phyloP scores from a whole-genome alignment of 1,140 invertebrate genomes.

The Drosophila setifemur region DNA sequence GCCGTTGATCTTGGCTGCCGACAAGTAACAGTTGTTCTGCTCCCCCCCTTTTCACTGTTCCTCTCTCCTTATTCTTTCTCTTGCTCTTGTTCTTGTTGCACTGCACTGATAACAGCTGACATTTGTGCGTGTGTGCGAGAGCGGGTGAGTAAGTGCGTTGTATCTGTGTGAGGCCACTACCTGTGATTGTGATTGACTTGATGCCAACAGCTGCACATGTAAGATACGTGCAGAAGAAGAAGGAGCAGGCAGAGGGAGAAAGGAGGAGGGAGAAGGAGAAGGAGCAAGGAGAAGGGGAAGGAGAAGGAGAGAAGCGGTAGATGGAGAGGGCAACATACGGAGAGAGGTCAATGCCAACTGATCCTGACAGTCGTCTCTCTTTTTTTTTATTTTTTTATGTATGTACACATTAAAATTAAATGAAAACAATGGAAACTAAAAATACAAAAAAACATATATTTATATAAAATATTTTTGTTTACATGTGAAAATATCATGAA shows the following conservation, averaged over 20 bases:
- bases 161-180: conserved; percentile 32
- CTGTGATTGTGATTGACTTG: conserved; percentile 54
- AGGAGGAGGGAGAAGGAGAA: background rate
- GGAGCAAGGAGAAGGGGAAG: background rate
- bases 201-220: conserved; percentile 61
- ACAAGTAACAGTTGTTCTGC: conserved; percentile 38
- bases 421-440: background rate
- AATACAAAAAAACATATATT: too few relatives aligned
- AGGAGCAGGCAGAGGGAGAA: background rate
- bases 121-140: background rate
- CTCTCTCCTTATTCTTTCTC: conserved; percentile 1
- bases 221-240: background rate
- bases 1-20: conserved; percentile 15
- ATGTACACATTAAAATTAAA: background rate
- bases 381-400: background rate
- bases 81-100: too few relatives aligned
- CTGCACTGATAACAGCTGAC: conserved; percentile 42
- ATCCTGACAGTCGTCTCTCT: background rate
- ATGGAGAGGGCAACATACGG: conserved; percentile 6
- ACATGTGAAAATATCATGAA: too few relatives aligned
- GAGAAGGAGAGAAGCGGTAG: background rate
- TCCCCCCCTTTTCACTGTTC: conserved; percentile 8
- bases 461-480: too few relatives aligned
- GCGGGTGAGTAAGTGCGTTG: background rate
- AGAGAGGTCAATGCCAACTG: conserved; percentile 26